Conservation (phyloP, 2,888 invertebrate species). For the Hypomecis atomaria region DNA sequence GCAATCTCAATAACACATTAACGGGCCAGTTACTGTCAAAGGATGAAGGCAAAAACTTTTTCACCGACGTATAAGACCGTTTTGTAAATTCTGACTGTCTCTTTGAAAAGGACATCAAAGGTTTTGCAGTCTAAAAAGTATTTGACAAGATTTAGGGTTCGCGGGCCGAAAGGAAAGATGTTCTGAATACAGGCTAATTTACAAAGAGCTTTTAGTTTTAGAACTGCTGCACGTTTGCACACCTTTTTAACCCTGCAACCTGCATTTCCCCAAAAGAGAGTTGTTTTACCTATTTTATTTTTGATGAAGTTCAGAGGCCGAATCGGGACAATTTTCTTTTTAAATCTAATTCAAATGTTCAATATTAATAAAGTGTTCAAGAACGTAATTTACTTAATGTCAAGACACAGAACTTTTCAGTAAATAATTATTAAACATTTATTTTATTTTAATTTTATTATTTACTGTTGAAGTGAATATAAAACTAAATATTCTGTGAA, state of each 20-base stretch:
- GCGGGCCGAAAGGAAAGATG: constrained; percentile 23
- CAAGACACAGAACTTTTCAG: too few relatives aligned
- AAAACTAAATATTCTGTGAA: too few relatives aligned
- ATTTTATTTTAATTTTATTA: too few relatives aligned
- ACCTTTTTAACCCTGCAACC: neutral
- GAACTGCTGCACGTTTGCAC: constrained; percentile 10
- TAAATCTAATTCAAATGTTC: too few relatives aligned
- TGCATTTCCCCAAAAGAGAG: constrained; percentile 5
- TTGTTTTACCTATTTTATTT: neutral
- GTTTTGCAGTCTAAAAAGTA: constrained; percentile 36
- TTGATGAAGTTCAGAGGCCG: neutral
- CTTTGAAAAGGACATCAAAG: constrained; percentile 66
- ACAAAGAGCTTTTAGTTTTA: constrained; percentile 33
- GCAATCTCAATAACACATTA: constrained; percentile 72
- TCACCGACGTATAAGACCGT: constrained; percentile 60
- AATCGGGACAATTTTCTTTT: too few relatives aligned
- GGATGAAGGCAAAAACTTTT: constrained; percentile 63
- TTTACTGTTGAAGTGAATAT: too few relatives aligned
- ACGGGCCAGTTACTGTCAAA: constrained; percentile 69
- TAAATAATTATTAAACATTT: too few relatives aligned
- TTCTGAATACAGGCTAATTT: constrained; percentile 31
- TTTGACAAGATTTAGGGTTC: constrained; percentile 39
- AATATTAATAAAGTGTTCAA: too few relatives aligned
- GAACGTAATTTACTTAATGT: too few relatives aligned
- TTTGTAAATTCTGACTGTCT: constrained; percentile 64